Evolutionary conservation across 2,888 invertebrate species (phyloP), one percentile per base, ranked within the genome.

Genomic region (Leuctra nigra): DNA sequence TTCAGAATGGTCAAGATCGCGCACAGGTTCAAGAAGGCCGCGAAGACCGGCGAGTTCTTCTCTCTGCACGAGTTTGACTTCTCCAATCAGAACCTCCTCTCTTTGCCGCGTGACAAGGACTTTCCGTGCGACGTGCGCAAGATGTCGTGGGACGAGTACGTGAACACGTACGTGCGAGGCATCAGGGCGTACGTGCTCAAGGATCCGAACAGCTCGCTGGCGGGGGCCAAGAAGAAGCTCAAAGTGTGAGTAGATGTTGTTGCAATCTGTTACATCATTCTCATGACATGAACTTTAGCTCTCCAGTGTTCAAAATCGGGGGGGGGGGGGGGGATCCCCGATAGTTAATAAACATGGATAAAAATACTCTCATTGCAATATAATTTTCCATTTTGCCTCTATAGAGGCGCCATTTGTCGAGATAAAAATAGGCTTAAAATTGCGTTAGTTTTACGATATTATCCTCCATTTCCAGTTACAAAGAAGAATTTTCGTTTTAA

Each of bases 1-100:
- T 73, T 16, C 69, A 91, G 91, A 62, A 91, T 92, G 84, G 79
- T 92, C 71, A 89, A 86, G 67, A 80, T 91, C 1, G 87, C 89
- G n/a, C 81, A 80, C 54, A 84, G 87, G 60, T 85, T 92, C 69
- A 84, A 88, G 65, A 79, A 82, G 67, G 87, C 91, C 0, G 83
- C 89, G 0, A 78, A 83, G 16, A 84, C 85, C 0, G 86, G 93
- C 0, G 85, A 87, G 67, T 94, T 88, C 69, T 95, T 94, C 68
- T 87, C 91, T 0, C 79, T 85, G 22, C 81, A 87, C 68, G 87
- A 93, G 64, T 96, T 92, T 92, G 77, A 81, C 53, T 92, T 91
- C 65, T 78, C 82, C 13, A 78, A 80, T 1, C 70, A 77, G 0
- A 86, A 87, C 62, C 76, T 87, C 57, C 72, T 73, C 2, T 76